Base-by-base conservation (phyloP, 2,888 invertebrate species). In the Hartigia nigra region DNA sequence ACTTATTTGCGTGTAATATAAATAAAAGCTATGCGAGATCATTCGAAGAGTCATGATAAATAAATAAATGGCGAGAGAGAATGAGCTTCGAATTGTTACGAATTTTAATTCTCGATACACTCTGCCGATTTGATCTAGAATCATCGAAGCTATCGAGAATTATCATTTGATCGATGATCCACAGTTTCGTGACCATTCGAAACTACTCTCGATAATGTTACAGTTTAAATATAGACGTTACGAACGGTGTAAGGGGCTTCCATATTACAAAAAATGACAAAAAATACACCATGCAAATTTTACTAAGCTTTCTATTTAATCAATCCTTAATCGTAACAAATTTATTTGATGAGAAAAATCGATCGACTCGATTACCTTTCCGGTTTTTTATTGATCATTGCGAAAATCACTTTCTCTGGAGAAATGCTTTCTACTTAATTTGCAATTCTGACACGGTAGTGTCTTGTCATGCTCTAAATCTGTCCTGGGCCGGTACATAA, bases 161-260 rank as follows among this genome's bases (percentile, higher is more conserved):
- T 55, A 55, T 55, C 23, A 9, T 55, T 23, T 55, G 55, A 55
- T 55, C 55, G 55, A 23, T 9, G 55, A 55, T 55, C 55, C 31
- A 32, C 72, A 72, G 70, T 81, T 77, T 81, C 78, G 76, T 77
- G 76, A 80, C 74, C 77, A 76, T 80, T 82, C 70, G 70, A 81
- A 70, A 82, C 77, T 77, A 76, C 78, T 82, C 81, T 86, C 82
- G 81, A 85, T 82, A 82, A 81, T 85, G 84, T 88, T 86, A 83
- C 85, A 85, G 82, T 81, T 82, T 14, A 81, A 74, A 81, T 70
- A 78, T 78, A 77, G 32, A 74, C 79, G 81, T 86, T 81, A 82
- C 79, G 82, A 78, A 85, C 81, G 82, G 87, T 91, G 88, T 90
- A 90, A 88, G 86, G 85, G 87, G 88, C 90, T 89, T 88, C 89